These are phyloP conservation scores for Melanotus villosus DNA, from an alignment of 2,888 invertebrate genomes.

Conservation along the genomic window DNA sequence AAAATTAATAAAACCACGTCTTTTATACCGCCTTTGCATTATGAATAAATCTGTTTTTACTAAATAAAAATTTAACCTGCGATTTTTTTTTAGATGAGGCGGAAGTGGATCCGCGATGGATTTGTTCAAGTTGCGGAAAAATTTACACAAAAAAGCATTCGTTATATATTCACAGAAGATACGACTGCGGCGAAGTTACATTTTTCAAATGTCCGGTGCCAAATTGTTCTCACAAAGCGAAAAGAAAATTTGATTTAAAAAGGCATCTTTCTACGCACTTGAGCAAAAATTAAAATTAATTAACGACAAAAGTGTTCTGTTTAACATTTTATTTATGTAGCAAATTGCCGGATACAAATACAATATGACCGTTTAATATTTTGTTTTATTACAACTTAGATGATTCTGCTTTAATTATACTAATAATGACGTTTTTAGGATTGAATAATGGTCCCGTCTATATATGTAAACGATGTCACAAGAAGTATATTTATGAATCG, in stretches of 20 bases:
- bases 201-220: constrained; percentile 57
- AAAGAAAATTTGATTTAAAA: constrained; percentile 44
- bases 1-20: no score
- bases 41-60: no score
- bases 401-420: no score
- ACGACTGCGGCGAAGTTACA: constrained; percentile 52
- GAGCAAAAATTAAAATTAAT: no score
- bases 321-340: no score
- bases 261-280: constrained; percentile 50
- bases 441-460: no score
- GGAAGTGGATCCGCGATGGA: background rate
- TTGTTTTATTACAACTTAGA: no score
- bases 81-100: background rate
- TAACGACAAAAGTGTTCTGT: no score
- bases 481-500: constrained; percentile 29
- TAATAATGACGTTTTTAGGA: no score
- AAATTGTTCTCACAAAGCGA: constrained; percentile 43
- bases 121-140: constrained; percentile 70
- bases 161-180: constrained; percentile 58
- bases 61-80: background rate
- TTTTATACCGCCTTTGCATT: no score
- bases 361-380: no score
- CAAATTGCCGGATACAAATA: no score
- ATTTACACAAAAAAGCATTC: constrained; percentile 68
- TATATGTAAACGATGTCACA: constrained; percentile 25